Evolutionary conservation across 2,888 invertebrate genomes (phyloP).

Genomic region (Sialis lutaria): DNA sequence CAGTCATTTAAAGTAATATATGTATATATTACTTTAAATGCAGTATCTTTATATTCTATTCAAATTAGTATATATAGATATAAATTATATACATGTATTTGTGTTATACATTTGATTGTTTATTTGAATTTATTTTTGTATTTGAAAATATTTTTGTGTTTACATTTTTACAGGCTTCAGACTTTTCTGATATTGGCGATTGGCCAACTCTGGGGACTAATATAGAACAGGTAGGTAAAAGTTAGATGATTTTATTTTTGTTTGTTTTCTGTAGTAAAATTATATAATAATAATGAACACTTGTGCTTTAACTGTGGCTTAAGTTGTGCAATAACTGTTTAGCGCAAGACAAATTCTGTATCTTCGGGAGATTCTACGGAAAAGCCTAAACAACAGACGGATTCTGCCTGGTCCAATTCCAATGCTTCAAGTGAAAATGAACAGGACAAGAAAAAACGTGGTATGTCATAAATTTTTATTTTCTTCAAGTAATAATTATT

Average conservation of each 20-base stretch:
- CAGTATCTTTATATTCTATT: not conserved
- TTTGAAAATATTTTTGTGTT: not conserved
- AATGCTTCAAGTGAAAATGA: not conserved
- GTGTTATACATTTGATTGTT: not conserved
- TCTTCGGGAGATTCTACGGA: too few relatives aligned
- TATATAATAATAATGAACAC: too few relatives aligned
- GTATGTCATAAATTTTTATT: not conserved
- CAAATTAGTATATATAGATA: not conserved
- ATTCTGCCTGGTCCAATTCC: too few relatives aligned
- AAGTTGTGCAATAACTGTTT: not conserved
- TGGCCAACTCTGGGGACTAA: conserved; percentile 78
- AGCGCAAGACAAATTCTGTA: not conserved
- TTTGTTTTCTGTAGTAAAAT: too few relatives aligned
- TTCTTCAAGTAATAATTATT: too few relatives aligned
- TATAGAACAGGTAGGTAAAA: conserved; percentile 27
- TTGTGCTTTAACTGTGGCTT: too few relatives aligned
- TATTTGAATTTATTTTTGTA: not conserved
- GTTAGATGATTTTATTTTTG: too few relatives aligned
- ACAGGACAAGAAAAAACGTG: not conserved
- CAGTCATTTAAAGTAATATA: too few relatives aligned
- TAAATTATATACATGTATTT: not conserved
- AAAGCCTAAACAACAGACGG: too few relatives aligned
- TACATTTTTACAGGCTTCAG: conserved; percentile 51
- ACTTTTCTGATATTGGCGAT: conserved; percentile 76
- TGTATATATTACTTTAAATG: not conserved